phyloP scores from a whole-genome alignment of 2,797 vertebrate genomes.

The Oryzias dopingdopingensis region DNA sequence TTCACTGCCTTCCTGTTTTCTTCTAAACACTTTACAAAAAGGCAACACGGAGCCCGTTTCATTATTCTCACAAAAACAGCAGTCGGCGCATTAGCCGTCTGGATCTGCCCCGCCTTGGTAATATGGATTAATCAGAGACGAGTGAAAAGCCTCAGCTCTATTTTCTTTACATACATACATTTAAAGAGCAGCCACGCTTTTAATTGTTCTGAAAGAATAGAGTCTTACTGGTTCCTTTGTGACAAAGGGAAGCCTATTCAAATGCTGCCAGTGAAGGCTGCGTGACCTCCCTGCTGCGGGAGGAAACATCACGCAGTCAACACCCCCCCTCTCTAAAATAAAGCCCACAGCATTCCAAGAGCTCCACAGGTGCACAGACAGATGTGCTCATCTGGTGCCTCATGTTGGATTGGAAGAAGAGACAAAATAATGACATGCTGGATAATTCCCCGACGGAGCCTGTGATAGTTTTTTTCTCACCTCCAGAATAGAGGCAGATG shows the following conservation, averaged over 20 bases:
- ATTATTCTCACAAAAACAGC: conserved; percentile 12
- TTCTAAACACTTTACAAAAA: conserved; percentile 15
- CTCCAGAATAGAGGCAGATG: conserved; percentile 3
- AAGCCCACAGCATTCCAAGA: conserved; percentile 18
- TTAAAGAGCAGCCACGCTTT: conserved; percentile 19
- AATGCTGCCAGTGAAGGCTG: conserved; percentile 33
- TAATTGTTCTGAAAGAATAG: conserved; percentile 33
- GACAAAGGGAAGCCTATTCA: conserved; percentile 38
- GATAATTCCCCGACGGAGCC: background rate
- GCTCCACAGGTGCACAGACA: conserved; percentile 13
- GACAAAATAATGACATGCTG: conserved; percentile 9
- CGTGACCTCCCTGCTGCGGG: conserved; percentile 42
- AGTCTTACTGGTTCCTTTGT: conserved; percentile 39
- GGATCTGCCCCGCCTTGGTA: conserved; percentile 36
- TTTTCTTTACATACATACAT: conserved; percentile 19
- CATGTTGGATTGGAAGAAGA: conserved; percentile 1
- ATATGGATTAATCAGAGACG: conserved; percentile 28
- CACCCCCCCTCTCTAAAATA: conserved; percentile 16
- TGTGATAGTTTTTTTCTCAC: background rate
- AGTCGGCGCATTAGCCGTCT: conserved; percentile 2
- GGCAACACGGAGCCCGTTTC: conserved; percentile 16
- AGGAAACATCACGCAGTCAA: conserved; percentile 45
- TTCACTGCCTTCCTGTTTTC: conserved; percentile 1
- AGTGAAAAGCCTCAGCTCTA: conserved; percentile 18
- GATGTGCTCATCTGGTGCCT: conserved; percentile 9